phyloP scores from a whole-genome alignment of 2,888 invertebrate species.

The Cataglyphis cursor region DNA sequence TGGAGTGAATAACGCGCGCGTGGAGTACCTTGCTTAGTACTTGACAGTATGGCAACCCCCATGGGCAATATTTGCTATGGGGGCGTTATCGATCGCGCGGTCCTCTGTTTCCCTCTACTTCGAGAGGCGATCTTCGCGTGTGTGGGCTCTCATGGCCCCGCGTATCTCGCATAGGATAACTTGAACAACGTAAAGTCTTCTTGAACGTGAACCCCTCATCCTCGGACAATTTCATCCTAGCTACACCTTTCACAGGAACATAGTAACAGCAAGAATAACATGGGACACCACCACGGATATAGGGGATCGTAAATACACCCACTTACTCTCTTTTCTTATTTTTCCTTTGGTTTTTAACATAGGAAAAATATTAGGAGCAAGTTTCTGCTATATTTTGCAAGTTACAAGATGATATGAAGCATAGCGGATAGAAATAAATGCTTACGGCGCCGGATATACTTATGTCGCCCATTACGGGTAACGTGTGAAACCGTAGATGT shows the following conservation, averaged over 20 bases:
- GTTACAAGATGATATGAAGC: background rate
- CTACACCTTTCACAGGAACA: background rate
- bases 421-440: background rate
- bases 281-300: background rate
- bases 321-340: background rate
- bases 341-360: background rate
- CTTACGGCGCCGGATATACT: slow-evolving; percentile 17
- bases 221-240: background rate
- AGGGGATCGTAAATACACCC: background rate
- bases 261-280: background rate
- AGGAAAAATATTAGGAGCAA: background rate
- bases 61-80: slow-evolving; percentile 78
- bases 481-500: background rate
- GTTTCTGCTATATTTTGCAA: background rate
- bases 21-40: slow-evolving; percentile 69
- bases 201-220: background rate
- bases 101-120: slow-evolving; percentile 73
- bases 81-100: slow-evolving; percentile 79
- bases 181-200: slow-evolving; percentile 62
- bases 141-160: slow-evolving; percentile 64
- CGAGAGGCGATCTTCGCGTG: slow-evolving; percentile 71
- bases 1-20: slow-evolving; percentile 33
- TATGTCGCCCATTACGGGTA: slow-evolving; percentile 23
- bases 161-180: slow-evolving; percentile 48
- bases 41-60: slow-evolving; percentile 60